A percentile compares a stretch with the other conserved stretches of the same genome.
These are phyloP conservation scores for Norana najaformis DNA, from an alignment of 2,888 invertebrate genomes.

Conservation along the genomic window DNA sequence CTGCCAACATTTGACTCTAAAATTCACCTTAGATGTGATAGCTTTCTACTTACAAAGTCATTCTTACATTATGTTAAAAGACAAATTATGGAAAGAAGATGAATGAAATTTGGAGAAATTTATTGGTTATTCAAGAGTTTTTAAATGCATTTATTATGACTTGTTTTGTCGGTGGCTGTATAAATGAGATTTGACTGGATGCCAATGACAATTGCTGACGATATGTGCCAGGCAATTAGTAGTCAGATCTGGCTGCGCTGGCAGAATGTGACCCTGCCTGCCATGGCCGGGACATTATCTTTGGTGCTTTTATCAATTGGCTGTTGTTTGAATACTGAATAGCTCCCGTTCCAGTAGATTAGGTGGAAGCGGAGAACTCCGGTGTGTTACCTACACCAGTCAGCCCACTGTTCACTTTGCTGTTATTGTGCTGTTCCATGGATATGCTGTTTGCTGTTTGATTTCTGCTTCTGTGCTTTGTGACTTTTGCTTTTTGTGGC, in stretches of 20 bases:
- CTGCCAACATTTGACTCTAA: neutral
- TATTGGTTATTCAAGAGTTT: neutral
- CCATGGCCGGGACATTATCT: neutral
- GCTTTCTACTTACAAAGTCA: neutral
- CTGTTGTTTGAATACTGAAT: neutral
- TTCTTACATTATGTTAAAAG: too few species aligned
- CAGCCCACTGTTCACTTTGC: neutral
- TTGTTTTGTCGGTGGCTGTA: neutral
- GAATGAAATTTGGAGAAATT: neutral
- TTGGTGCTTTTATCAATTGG: conserved; percentile 13
- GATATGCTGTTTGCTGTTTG: neutral
- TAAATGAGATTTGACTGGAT: too few species aligned
- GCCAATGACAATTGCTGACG: neutral
- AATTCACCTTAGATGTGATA: neutral
- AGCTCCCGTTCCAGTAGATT: neutral
- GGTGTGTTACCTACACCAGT: too few species aligned
- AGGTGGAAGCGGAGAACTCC: neutral
- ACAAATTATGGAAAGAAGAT: neutral
- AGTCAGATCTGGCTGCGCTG: neutral
- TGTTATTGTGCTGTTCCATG: neutral
- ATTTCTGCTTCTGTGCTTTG: neutral
- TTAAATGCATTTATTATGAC: neutral
- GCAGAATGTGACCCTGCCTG: neutral
- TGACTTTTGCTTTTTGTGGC: neutral
- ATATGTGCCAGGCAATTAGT: neutral